Evolutionary conservation across 1,140 invertebrate species (phyloP).

Genomic region (Cherax quadricarinatus): DNA sequence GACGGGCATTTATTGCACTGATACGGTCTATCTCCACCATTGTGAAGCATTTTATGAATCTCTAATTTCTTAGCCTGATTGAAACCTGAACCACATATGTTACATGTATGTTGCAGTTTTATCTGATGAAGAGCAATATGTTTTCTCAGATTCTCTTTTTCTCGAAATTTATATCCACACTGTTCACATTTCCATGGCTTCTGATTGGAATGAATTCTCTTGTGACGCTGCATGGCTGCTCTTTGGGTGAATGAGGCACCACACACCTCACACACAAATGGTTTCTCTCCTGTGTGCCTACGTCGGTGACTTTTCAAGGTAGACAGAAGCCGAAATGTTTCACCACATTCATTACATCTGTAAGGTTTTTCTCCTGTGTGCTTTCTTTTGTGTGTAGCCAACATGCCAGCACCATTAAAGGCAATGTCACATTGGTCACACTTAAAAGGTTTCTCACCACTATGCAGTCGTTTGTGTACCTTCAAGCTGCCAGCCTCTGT

Average conservation of each 20-base stretch:
- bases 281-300: conserved; percentile 73
- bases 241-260: conserved; percentile 85
- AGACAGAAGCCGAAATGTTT: conserved; percentile 82
- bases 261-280: conserved; percentile 78
- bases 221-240: conserved; percentile 93
- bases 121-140: conserved; percentile 81
- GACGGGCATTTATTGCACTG: conserved; percentile 73
- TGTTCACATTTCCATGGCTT: conserved; percentile 94
- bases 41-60: conserved; percentile 91
- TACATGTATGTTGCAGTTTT: conserved; percentile 80
- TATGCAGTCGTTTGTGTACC: conserved; percentile 97
- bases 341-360: conserved; percentile 92
- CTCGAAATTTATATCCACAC: conserved; percentile 80
- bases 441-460: conserved; percentile 97
- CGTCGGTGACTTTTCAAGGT: conserved; percentile 73
- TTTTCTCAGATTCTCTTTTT: conserved; percentile 77
- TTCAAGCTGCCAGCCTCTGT: conserved; percentile 86
- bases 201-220: conserved; percentile 96
- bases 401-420: conserved; percentile 95
- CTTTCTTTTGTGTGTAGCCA: conserved; percentile 93
- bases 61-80: conserved; percentile 95
- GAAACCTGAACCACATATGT: conserved; percentile 85
- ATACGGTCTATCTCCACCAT: conserved; percentile 79
- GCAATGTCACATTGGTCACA: conserved; percentile 95
- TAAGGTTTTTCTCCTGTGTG: conserved; percentile 97